A percentile compares a stretch with the other conserved stretches of the same genome.
Evolutionary conservation across 1,140 invertebrate genomes (phyloP).

Genomic region (Drosophila kanapiae): DNA sequence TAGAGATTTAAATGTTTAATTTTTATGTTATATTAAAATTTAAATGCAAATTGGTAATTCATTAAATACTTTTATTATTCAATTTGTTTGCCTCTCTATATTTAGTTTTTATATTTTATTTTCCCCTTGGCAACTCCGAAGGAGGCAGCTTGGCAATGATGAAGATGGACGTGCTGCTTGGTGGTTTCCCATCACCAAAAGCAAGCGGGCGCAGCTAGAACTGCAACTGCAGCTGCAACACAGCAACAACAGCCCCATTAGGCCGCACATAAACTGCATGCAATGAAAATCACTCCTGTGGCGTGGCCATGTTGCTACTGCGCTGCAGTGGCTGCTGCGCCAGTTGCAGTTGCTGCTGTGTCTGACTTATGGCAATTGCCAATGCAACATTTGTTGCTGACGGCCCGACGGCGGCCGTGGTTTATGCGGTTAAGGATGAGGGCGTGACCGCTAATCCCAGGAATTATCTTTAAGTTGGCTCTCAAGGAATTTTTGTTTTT

Average conservation of each 20-base stretch:
- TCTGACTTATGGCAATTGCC: conserved; percentile 83
- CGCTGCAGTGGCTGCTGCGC: conserved; percentile 37
- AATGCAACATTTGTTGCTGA: conserved; percentile 82
- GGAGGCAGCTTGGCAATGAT: conserved; percentile 48
- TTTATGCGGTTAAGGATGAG: conserved; percentile 37
- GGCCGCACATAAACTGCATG: conserved; percentile 80
- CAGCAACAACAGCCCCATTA: conserved; percentile 74
- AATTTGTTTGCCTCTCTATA: neutral
- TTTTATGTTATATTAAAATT: neutral
- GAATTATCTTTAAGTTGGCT: neutral
- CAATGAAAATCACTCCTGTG: conserved; percentile 74
- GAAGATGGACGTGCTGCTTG: conserved; percentile 83
- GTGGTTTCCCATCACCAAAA: conserved; percentile 73
- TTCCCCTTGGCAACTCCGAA: conserved; percentile 39
- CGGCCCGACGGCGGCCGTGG: conserved; percentile 10
- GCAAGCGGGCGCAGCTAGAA: conserved; percentile 28
- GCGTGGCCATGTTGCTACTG: conserved; percentile 80
- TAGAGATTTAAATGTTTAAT: too few relatives aligned
- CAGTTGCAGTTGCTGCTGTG: conserved; percentile 41
- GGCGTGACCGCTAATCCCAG: conserved; percentile 30
- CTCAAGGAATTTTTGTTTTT: neutral
- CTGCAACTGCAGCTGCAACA: conserved; percentile 21
- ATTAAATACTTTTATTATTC: neutral
- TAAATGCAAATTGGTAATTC: too few relatives aligned
- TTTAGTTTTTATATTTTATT: neutral